phyloP scores from a whole-genome alignment of 2,888 invertebrate species.

The Caenorhabditis zanzibari region DNA sequence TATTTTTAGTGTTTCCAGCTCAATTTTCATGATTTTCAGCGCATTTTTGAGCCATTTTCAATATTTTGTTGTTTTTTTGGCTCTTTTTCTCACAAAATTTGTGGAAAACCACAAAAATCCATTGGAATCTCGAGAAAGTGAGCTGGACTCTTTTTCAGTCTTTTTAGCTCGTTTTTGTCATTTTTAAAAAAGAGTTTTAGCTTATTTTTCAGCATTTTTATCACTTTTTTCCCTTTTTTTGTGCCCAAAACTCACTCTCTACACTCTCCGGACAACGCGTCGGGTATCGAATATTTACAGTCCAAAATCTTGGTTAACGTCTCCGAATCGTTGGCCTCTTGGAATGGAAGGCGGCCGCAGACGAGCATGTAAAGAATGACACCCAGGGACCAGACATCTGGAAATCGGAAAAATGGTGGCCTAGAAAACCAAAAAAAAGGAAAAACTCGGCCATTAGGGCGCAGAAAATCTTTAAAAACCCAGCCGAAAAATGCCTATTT shows the following conservation, averaged over 20 bases:
- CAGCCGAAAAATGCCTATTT: not conserved
- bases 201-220: not conserved
- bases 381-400: constrained; percentile 98
- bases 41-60: not conserved
- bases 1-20: no score
- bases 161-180: not conserved
- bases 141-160: no score
- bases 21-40: not conserved
- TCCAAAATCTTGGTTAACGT: constrained; percentile 99
- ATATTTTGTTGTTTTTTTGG: not conserved
- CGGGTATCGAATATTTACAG: constrained; percentile 95
- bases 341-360: constrained; percentile 97
- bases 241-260: constrained; percentile 86
- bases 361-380: constrained; percentile 99
- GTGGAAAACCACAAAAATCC: no score
- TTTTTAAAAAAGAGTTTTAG: not conserved
- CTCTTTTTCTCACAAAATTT: not conserved
- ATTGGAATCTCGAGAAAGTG: no score
- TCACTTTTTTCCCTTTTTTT: not conserved
- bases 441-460: not conserved
- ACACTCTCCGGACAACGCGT: constrained; percentile 92
- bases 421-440: not conserved
- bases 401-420: not conserved
- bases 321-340: constrained; percentile 99
- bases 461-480: not conserved